phyloP scores from a whole-genome alignment of 2,113 vertebrate species.

The Dipodomys ordii region DNA sequence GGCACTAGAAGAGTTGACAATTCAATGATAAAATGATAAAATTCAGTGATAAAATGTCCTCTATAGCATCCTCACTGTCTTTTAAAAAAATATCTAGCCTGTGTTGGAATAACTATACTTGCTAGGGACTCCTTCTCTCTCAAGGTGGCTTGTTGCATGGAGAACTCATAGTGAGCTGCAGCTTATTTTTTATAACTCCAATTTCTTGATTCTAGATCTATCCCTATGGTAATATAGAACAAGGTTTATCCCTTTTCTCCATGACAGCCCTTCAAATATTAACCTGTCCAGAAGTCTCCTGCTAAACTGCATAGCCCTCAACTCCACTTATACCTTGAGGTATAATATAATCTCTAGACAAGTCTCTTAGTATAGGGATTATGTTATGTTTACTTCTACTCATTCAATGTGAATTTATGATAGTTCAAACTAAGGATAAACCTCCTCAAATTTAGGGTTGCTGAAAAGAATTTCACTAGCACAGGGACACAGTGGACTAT shows the following conservation, averaged over 20 bases:
- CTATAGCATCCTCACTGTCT: background rate
- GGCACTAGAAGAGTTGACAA: background rate
- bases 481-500: background rate
- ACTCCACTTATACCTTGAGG: background rate
- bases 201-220: background rate
- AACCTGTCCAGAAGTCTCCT: background rate
- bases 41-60: conserved; percentile 6
- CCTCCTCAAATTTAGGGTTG: background rate
- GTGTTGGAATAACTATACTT: background rate
- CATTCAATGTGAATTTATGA: background rate
- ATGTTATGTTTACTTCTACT: background rate
- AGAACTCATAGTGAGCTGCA: conserved; percentile 33
- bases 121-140: background rate
- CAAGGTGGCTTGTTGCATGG: background rate
- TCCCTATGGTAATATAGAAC: background rate
- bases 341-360: background rate
- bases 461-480: background rate
- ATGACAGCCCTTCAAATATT: conserved; percentile 25
- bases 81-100: background rate
- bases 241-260: background rate
- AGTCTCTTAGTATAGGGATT: background rate
- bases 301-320: background rate
- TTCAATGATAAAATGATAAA: background rate
- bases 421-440: conserved; percentile 37
- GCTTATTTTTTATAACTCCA: conserved; percentile 44